Evolutionary conservation across 2,113 vertebrate genomes (phyloP).

Genomic region (Ancistrus triradiatus): DNA sequence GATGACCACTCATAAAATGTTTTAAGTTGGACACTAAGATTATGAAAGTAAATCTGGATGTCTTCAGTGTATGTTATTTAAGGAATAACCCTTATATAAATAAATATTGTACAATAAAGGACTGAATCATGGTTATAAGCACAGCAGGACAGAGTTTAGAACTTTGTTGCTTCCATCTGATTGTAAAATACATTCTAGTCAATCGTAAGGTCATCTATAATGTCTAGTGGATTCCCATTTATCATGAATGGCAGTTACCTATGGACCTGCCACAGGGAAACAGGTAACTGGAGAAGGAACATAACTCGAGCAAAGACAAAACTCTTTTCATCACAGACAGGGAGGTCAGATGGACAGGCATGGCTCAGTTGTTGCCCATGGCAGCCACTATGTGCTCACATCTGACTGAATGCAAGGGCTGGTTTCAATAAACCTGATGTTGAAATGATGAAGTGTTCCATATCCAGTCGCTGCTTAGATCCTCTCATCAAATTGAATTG

Average conservation of each 20-base stretch:
- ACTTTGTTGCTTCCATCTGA: slow-evolving; percentile 4
- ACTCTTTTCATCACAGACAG: slow-evolving; percentile 5
- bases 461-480: background rate
- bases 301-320: slow-evolving; percentile 32
- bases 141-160: background rate
- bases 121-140: background rate
- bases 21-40: too few relatives aligned
- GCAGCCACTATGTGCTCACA: background rate
- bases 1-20: too few relatives aligned
- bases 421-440: background rate
- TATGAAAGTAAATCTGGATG: background rate
- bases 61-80: background rate
- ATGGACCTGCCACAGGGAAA: slow-evolving; percentile 12
- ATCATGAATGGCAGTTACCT: slow-evolving; percentile 22
- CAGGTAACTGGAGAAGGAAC: slow-evolving; percentile 39
- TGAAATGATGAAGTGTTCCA: background rate
- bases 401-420: background rate
- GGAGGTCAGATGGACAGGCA: slow-evolving; percentile 6
- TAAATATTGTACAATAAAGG: too few relatives aligned
- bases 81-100: background rate
- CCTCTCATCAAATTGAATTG: too few relatives aligned
- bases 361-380: slow-evolving; percentile 5
- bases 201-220: background rate
- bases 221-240: background rate
- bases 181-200: background rate